A percentile compares a stretch with the other conserved stretches of the same genome.
Evolutionary conservation across 2,797 vertebrate species (phyloP).

Genomic region (Cryptoprocta ferox): DNA sequence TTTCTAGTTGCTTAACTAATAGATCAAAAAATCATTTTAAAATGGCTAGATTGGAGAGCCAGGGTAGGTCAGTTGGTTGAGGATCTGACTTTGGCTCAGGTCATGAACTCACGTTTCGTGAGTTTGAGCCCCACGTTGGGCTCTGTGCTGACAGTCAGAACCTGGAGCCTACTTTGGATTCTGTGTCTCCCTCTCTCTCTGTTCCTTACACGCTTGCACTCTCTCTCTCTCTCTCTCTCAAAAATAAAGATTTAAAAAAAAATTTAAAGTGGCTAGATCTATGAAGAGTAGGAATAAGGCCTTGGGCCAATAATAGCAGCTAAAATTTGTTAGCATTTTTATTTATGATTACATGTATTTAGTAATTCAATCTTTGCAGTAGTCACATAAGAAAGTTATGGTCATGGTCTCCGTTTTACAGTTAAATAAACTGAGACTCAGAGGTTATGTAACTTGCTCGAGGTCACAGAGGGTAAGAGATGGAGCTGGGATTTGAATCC

Average conservation of each 20-base stretch:
- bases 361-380: not conserved
- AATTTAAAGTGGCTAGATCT: not conserved
- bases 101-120: not conserved
- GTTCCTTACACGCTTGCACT: no score
- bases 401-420: not conserved
- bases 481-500: not conserved
- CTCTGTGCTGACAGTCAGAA: no score
- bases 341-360: not conserved
- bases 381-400: not conserved
- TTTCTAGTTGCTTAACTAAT: no score
- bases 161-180: no score
- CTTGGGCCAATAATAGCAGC: no score
- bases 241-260: no score
- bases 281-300: not conserved
- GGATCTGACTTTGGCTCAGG: not conserved
- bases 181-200: no score
- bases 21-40: not conserved
- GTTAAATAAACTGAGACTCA: not conserved
- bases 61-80: not conserved
- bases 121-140: not conserved
- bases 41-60: not conserved
- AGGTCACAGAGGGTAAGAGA: not conserved
- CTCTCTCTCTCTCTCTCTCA: no score
- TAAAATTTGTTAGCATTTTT: not conserved
- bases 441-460: not conserved